Evolutionary conservation across 2,888 invertebrate species (phyloP).

Genomic region (Philonicus albiceps): DNA sequence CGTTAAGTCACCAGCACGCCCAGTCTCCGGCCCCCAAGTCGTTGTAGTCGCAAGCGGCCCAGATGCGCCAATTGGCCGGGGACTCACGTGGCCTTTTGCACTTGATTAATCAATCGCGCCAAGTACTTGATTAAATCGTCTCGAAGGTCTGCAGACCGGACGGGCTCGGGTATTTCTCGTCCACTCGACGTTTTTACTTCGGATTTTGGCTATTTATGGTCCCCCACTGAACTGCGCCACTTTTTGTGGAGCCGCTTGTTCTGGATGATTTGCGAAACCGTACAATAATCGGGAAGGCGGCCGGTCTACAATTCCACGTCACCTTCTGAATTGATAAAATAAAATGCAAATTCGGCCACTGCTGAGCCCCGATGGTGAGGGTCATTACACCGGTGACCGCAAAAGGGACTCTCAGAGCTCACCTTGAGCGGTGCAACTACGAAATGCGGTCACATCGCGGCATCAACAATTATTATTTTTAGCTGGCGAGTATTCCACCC

Average conservation of each 20-base stretch:
- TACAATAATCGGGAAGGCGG: neutral
- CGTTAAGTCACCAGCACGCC: neutral
- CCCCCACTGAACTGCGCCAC: neutral
- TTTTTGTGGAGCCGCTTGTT: neutral
- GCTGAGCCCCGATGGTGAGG: neutral
- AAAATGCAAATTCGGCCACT: neutral
- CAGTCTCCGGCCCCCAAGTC: neutral
- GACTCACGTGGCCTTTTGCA: neutral
- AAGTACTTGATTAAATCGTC: neutral
- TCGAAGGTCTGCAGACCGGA: neutral
- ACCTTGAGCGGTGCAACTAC: neutral
- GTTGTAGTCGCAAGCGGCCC: neutral
- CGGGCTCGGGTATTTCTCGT: neutral
- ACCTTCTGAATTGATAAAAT: neutral
- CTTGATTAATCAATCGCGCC: neutral
- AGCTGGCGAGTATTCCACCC: neutral
- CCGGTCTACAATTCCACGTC: neutral
- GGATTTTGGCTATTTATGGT: neutral
- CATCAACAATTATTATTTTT: constrained; percentile 35
- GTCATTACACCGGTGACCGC: neutral
- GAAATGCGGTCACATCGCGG: neutral
- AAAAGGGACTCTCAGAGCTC: neutral
- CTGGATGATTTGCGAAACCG: neutral
- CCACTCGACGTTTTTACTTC: neutral
- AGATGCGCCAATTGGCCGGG: neutral